Base-by-base conservation (phyloP, 2,888 invertebrate species). In the Ormyrus thymus region DNA sequence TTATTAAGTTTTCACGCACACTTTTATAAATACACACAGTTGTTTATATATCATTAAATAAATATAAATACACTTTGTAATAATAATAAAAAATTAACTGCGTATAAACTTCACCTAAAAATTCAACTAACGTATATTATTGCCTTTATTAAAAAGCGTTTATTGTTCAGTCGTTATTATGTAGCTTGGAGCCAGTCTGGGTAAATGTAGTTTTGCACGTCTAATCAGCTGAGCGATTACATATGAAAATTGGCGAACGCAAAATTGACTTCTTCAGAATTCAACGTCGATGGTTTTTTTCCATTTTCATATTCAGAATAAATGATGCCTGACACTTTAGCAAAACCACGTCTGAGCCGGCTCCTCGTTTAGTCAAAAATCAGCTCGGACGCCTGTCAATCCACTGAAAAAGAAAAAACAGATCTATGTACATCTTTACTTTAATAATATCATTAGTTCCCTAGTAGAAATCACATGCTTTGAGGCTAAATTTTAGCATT, bases 331-430 rank as follows among this genome's bases (percentile, higher is more conserved):
- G 43, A 62, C 29, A 51, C 43, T 45, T 90, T 84, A 92, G 87
- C 92, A 92, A 87, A 92, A 92, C 91, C 92, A 92, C 81, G 92
- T 92, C 85, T 90, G 91, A 82, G 90, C 91, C 83, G 91, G 89
- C 87, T 91, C 90, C 86, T 90, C 90, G 85, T 90, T 87, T 86
- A 91, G 92, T 92, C 92, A 92, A 90, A 92, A 92, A 86, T 92
- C 92, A 6, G 91, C 89, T 61, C 89, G 85, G 53, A 87, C 80
- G n/a, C 86, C 85, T 51, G 84, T 45, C 6, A 75, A 65, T 6
- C 72, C 78, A 61, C 90, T 90, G 84, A 43, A 81, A 77, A 15
- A 6, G 45, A 50, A 50, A 66, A 59, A 71, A 15, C 7, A 75
- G 11, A 43, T 29, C 45, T 53, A 66, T 48, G 13, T 15, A 55